Base-by-base conservation (phyloP, 2,797 vertebrate genomes). In the Cryptoblepharus egeriae region DNA sequence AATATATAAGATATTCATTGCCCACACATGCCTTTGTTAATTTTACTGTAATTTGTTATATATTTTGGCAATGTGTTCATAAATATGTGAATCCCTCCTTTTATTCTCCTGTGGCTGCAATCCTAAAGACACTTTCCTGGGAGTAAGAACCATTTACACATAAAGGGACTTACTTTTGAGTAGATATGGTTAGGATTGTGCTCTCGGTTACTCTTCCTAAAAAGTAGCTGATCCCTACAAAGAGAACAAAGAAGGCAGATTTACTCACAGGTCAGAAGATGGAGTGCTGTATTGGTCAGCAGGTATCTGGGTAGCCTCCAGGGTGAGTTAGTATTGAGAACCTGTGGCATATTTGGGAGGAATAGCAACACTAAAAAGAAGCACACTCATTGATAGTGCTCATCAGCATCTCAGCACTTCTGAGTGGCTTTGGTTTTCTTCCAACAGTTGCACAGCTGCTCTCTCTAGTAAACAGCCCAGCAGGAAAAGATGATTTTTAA, bases 211-310 rank as follows among this genome's bases (percentile, higher is more conserved):
- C 9, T 24, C 35, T 37, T 32, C 22, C 9, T 37, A 68, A 68
- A 39, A 11, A 26, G 65, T 35, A 68, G 55, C 11, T 39, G 16
- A 32, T 18, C 55, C 8, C 57, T 61, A 61, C 20, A 61, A 61
- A 35, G 4, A 52, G 20, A 24, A 26, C 32, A 72, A 22, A 9
- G 42, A 63, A 37, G 16, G 12, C 60, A 49, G 22, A 20, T n/a
- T 10, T 91, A 94, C 93, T 93, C 76, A 94, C 92, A 0, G 63
- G 74, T 75, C 85, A 88, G 74, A 2, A 92, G 78, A 3, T 30
- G 80, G 32, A 92, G 81, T 70, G 86, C 71, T 63, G 60, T 39
- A 0, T 76, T 68, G 8, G 84, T 83, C 85, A 92, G 67, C 68
- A 93, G 82, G 82, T 89, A 30, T 39, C 77, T 20, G 39, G 60